Evolutionary conservation across 2,113 vertebrate species (phyloP).

Genomic region (Micromys minutus): DNA sequence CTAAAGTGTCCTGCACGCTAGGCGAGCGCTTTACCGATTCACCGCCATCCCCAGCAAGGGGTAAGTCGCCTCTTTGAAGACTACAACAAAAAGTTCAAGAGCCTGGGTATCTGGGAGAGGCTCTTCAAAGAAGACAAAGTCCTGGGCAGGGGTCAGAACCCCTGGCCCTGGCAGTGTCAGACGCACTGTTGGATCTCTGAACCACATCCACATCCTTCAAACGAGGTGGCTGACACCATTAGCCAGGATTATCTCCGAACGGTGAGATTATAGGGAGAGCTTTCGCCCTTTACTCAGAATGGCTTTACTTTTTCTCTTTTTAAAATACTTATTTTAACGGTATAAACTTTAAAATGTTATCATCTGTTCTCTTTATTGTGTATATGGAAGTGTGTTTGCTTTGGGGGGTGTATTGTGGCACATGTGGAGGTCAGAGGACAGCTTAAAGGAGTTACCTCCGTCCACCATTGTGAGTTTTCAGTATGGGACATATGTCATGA

Average conservation of each 20-base stretch:
- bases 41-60: not conserved
- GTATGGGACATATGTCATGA: no score
- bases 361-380: not conserved
- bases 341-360: not conserved
- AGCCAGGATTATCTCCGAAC: conserved; percentile 19
- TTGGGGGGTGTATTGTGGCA: not conserved
- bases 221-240: not conserved
- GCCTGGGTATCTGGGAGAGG: not conserved
- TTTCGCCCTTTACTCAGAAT: not conserved
- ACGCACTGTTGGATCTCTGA: not conserved
- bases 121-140: not conserved
- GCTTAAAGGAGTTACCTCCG: not conserved
- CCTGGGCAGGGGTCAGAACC: not conserved
- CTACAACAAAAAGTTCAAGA: not conserved
- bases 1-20: not conserved
- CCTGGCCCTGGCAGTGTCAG: not conserved
- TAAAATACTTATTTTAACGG: not conserved
- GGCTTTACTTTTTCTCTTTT: not conserved
- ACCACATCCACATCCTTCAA: not conserved
- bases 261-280: not conserved
- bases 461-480: not conserved
- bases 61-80: not conserved
- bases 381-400: not conserved
- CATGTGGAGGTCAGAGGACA: no score
- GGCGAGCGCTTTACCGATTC: not conserved